Evolutionary conservation across 2,113 vertebrate genomes (phyloP).

Genomic region (Anarrhichthys ocellatus): DNA sequence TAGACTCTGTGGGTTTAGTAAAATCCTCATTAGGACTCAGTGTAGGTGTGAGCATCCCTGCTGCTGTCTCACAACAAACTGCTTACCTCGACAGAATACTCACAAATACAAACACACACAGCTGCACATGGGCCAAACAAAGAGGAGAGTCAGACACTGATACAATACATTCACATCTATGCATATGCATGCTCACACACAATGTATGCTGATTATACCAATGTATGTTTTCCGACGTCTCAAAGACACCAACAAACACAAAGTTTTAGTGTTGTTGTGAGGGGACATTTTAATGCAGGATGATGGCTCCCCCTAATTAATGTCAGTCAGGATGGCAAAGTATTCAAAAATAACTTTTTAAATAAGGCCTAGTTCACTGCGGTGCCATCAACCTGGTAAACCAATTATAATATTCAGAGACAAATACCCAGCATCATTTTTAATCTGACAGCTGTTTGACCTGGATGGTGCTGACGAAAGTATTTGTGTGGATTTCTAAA

Average conservation of each 20-base stretch:
- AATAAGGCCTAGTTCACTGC: constrained; percentile 19
- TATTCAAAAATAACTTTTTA: constrained; percentile 47
- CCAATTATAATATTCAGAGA: constrained; percentile 30
- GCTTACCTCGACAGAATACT: constrained; percentile 74
- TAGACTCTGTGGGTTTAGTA: constrained; percentile 80
- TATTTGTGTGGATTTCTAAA: background rate
- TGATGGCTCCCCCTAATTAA: constrained; percentile 57
- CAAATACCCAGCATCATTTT: constrained; percentile 30
- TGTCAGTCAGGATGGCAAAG: constrained; percentile 53
- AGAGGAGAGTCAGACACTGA: constrained; percentile 27
- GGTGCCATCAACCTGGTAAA: constrained; percentile 14
- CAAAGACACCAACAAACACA: constrained; percentile 11
- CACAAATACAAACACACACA: constrained; percentile 45
- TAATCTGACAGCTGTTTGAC: constrained; percentile 34
- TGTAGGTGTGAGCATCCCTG: constrained; percentile 75
- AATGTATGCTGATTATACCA: constrained; percentile 19
- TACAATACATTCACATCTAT: background rate
- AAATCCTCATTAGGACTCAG: constrained; percentile 79
- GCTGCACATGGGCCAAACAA: constrained; percentile 53
- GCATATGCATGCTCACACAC: constrained; percentile 13
- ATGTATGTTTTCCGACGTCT: constrained; percentile 16
- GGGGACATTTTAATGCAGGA: constrained; percentile 43
- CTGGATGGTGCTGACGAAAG: background rate
- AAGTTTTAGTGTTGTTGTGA: constrained; percentile 4
- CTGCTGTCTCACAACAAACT: constrained; percentile 69